Base-by-base conservation (phyloP, 1,140 invertebrate genomes). In the Diabrotica undecimpunctata region DNA sequence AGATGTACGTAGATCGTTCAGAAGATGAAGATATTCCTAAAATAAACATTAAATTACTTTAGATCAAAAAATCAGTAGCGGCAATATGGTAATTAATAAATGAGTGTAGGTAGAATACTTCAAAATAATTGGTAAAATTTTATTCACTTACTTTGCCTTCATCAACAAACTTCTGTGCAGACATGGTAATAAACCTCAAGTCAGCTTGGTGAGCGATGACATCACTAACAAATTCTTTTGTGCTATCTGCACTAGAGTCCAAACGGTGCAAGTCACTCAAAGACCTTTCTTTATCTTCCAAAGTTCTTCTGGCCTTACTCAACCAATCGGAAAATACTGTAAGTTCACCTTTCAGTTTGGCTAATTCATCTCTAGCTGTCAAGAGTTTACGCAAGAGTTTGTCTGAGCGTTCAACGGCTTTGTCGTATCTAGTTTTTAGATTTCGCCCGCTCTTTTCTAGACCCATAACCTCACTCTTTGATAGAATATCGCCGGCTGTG, bases 171-270 rank as follows among this genome's bases (percentile, higher is more conserved):
- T 96, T 96, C 80, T 97, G 94, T 0, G 93, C 93, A 0, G 93
- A 88, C 90, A 97, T 96, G 1, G 93, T 95, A 63, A 97, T 94
- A 77, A 96, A 97, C 35, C 95, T 83, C 2, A 97, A 80, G 81
- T 98, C 95, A 1, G 94, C 95, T 79, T 97, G 94, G 75, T 97
- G 95, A 3, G 93, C 90, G 71, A 97, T 95, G 0, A 97, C 93
- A 79, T 98, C 95, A 62, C 89, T 91, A n/a, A 94, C 88, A 79
- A 98, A 95, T 67, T 94, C 91, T 41, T 91, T 85, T 4, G 90
- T 89, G 9, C 86, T 86, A 64, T 94, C 90, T 0, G 86, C 85
- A 70, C 90, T 89, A 52, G 84, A 85, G 52, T 86, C 83, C 5
- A 93, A 77, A 54, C 87, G 85, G 63, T 92, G 89, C 60, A 95